A percentile compares a stretch with the other conserved stretches of the same genome.
phyloP scores from a whole-genome alignment of 2,797 vertebrate genomes.

The Rhynchotus rufescens region DNA sequence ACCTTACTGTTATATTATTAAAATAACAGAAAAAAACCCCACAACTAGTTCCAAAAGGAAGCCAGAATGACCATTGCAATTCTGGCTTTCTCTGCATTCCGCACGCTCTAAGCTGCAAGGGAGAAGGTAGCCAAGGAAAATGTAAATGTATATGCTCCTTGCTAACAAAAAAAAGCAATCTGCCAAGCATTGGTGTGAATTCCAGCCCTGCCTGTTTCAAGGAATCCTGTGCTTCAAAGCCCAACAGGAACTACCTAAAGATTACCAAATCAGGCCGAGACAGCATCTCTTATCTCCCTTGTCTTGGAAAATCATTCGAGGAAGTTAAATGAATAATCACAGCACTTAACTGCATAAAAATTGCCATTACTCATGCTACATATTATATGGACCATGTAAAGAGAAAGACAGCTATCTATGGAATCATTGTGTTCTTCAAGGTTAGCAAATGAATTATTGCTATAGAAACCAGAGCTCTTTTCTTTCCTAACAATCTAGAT shows the following conservation, averaged over 20 bases:
- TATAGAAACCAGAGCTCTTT: conserved; percentile 62
- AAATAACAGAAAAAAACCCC: conserved; percentile 52
- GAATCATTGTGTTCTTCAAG: conserved; percentile 25
- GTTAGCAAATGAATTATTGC: conserved; percentile 54
- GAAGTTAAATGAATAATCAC: conserved; percentile 14
- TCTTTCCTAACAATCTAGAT: neutral
- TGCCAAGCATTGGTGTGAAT: conserved; percentile 23
- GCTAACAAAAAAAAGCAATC: conserved; percentile 18
- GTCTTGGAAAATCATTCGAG: neutral
- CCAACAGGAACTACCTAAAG: neutral
- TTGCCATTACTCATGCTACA: neutral
- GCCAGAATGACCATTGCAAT: conserved; percentile 13
- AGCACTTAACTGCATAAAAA: neutral
- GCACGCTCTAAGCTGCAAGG: neutral
- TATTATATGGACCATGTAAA: neutral
- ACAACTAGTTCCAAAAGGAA: conserved; percentile 50
- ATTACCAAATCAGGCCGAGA: neutral
- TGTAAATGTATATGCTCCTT: neutral
- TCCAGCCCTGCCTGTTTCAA: neutral
- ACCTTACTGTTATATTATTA: conserved; percentile 29
- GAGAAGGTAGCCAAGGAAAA: neutral
- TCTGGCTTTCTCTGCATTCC: neutral
- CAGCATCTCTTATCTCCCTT: neutral
- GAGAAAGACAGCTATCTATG: neutral
- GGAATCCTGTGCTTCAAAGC: neutral